Evolutionary conservation across 2,797 vertebrate species (phyloP), one percentile per base, ranked within the genome.

Genomic region (Onychomys arenicola): DNA sequence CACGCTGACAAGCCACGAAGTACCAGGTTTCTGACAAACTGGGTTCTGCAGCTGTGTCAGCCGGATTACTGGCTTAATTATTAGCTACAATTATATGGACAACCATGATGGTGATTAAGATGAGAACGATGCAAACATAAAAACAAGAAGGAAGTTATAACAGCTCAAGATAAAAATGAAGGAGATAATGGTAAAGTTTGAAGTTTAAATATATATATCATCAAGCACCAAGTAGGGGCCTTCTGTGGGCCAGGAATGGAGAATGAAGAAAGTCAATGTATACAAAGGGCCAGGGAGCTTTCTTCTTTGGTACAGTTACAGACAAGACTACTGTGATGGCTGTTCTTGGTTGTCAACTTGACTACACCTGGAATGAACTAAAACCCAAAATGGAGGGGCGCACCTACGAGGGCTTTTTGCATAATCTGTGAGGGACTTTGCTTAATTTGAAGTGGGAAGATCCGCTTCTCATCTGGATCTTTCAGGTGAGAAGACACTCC

Each of bases 101-200:
- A 55, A 61, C 10, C 46, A 82, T 52, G n/a, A 75, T 81, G 23
- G 49, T 73, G 71, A 91, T 29, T 88, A 67, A 86, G 40, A 92
- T 75, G 43, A 84, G 19, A 96, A 65, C 43, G 94, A 88, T 57
- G 43, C 40, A 94, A 81, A 93, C 11, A 82, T 65, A 46, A 91
- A 25, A 67, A 82, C 61, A 95, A 95, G 43, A 97, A 91, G 59
- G 21, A 93, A 90, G 6, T 63, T 88, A 71, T 6, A 83, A 46
- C 43, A 76, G n/a, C 40, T 94, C 61, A 91, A 94, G 73, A 92
- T 52, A 91, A 91, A 94, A 95, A 75, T 57, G 90, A 94, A 52
- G 9, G 32, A 73, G 49, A 55, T 2, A 65, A 82, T 52, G 29
- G 76, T 21, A 78, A 96, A 73, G 67, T 85, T n/a, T 82, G 46